phyloP scores from a whole-genome alignment of 2,113 vertebrate genomes.

The Eretmochelys imbricata region DNA sequence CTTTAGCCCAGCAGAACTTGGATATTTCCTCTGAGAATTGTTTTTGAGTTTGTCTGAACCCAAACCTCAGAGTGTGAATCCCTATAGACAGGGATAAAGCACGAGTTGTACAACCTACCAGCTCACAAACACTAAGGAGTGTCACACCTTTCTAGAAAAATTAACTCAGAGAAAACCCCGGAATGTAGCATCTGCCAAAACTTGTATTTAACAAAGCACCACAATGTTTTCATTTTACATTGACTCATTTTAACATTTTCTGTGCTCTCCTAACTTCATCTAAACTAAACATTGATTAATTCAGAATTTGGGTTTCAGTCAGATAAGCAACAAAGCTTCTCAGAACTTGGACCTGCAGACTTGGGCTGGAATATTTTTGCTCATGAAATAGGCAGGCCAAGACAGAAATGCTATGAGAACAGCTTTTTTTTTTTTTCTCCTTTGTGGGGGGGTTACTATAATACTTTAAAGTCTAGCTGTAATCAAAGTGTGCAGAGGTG shows the following conservation, averaged over 20 bases:
- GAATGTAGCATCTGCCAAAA: neutral
- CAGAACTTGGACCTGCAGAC: neutral
- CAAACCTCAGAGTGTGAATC: neutral
- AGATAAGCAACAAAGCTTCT: neutral
- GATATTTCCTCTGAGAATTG: neutral
- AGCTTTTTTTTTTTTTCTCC: neutral
- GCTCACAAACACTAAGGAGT: neutral
- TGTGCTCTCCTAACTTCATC: neutral
- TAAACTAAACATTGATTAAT: neutral
- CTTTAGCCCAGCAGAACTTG: neutral
- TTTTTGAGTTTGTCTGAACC: neutral
- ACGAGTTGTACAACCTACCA: neutral
- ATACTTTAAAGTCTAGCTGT: neutral
- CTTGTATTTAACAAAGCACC: neutral
- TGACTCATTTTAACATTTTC: neutral
- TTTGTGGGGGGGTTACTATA: neutral
- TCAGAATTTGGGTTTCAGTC: neutral
- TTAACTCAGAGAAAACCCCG: neutral
- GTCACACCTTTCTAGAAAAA: no score
- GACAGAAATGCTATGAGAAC: neutral
- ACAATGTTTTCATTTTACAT: neutral
- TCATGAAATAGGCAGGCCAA: neutral
- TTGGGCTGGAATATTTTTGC: neutral
- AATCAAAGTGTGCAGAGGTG: neutral
- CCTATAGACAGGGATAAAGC: neutral